A percentile compares a stretch with the other conserved stretches of the same genome.
Evolutionary conservation across 2,797 vertebrate genomes (phyloP).

Genomic region (Melanitta fusca): DNA sequence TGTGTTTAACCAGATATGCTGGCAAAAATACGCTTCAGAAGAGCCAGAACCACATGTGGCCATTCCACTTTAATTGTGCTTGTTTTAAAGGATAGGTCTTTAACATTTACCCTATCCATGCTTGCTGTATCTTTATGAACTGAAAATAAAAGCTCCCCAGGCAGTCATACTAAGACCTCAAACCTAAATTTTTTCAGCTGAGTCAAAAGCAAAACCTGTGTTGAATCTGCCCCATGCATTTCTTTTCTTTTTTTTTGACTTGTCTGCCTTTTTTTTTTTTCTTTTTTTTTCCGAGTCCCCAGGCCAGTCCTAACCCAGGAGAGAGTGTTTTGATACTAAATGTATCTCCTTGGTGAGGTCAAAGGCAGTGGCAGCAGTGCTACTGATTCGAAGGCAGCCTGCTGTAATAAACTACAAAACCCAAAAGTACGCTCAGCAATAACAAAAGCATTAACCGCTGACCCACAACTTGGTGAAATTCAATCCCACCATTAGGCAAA

Average conservation of each 20-base stretch:
- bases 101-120: slow-evolving; percentile 66
- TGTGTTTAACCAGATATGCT: slow-evolving; percentile 62
- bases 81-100: slow-evolving; percentile 68
- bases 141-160: slow-evolving; percentile 67
- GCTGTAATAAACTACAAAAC: slow-evolving; percentile 67
- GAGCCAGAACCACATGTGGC: slow-evolving; percentile 71
- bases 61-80: slow-evolving; percentile 72
- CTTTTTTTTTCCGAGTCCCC: not conserved
- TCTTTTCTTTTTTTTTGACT: not conserved
- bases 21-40: slow-evolving; percentile 52
- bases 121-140: slow-evolving; percentile 60
- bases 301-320: slow-evolving; percentile 38
- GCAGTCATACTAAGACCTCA: slow-evolving; percentile 52
- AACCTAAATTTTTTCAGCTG: slow-evolving; percentile 49
- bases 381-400: slow-evolving; percentile 55
- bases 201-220: slow-evolving; percentile 53
- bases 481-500: slow-evolving; percentile 77
- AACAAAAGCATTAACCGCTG: slow-evolving; percentile 79
- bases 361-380: slow-evolving; percentile 41
- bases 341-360: slow-evolving; percentile 62
- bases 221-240: not conserved
- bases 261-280: not conserved
- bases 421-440: slow-evolving; percentile 72
- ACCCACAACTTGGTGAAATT: slow-evolving; percentile 75
- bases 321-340: slow-evolving; percentile 61